Conservation (phyloP, 1,140 invertebrate species). For the Lepidurus couesii region DNA sequence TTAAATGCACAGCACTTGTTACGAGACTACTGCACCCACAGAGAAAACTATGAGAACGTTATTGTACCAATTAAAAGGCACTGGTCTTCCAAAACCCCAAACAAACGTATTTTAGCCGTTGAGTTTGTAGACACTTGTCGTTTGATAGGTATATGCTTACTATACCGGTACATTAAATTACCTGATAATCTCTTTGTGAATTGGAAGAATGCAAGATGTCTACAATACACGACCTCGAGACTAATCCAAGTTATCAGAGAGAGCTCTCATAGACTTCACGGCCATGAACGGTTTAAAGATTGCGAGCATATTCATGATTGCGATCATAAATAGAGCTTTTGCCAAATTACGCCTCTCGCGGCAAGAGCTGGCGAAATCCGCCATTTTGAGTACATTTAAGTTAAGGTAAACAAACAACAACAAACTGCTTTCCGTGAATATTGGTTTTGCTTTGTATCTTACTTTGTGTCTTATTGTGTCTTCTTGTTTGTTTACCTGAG, state of each 20-base stretch:
- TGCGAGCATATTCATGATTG: too few species aligned
- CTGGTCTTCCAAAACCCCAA: background rate
- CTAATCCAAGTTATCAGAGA: background rate
- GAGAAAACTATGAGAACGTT: background rate
- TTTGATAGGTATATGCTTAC: background rate
- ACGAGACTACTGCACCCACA: background rate
- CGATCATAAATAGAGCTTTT: too few species aligned
- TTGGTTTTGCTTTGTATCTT: too few species aligned
- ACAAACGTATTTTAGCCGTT: background rate
- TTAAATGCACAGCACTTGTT: conserved; percentile 12
- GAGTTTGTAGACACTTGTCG: background rate
- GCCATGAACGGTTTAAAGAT: too few species aligned
- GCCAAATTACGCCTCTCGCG: too few species aligned
- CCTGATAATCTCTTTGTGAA: background rate
- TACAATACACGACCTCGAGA: background rate
- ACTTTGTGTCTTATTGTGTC: too few species aligned
- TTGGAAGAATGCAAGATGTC: background rate
- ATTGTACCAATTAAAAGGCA: background rate
- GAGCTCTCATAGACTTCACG: too few species aligned
- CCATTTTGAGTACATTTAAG: too few species aligned
- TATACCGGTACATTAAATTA: background rate
- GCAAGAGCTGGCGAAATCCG: too few species aligned
- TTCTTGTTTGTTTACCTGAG: too few species aligned
- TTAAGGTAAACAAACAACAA: too few species aligned
- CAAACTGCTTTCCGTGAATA: too few species aligned